phyloP scores from a whole-genome alignment of 2,797 vertebrate species.

The Antrozous pallidus region DNA sequence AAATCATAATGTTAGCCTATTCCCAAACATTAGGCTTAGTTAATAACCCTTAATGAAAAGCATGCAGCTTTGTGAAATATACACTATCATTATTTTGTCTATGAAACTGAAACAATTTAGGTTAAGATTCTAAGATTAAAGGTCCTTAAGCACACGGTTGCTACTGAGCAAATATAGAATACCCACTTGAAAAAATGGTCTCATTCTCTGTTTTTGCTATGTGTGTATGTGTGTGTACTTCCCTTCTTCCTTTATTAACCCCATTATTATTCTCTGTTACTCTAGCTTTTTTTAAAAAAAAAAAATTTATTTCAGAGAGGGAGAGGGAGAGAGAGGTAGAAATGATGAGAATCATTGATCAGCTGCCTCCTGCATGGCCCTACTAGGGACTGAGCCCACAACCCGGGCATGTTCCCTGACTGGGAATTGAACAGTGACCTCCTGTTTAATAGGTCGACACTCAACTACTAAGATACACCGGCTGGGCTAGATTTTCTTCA shows the following conservation, averaged over 20 bases:
- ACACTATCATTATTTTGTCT: not conserved
- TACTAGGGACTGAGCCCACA: too few species aligned
- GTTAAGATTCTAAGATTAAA: not conserved
- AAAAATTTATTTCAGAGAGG: too few species aligned
- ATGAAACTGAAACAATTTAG: conserved; percentile 1
- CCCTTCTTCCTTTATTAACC: not conserved
- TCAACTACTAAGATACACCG: too few species aligned
- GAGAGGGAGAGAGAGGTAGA: too few species aligned
- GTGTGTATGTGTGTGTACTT: not conserved
- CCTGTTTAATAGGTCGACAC: too few species aligned
- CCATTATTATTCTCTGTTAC: not conserved
- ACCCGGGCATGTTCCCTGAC: too few species aligned
- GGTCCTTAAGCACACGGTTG: not conserved
- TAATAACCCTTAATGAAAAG: conserved; percentile 15
- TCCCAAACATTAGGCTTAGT: conserved; percentile 27
- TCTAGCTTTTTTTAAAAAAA: not conserved
- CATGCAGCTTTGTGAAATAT: not conserved
- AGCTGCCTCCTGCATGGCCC: too few species aligned
- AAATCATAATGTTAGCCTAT: not conserved
- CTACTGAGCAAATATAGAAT: not conserved
- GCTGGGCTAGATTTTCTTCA: not conserved
- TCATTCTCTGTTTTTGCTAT: not conserved
- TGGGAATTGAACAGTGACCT: too few species aligned
- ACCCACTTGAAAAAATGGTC: not conserved
- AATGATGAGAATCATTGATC: too few species aligned